phyloP scores from a whole-genome alignment of 2,113 vertebrate genomes.

The Brachyhypopomus gauderio region DNA sequence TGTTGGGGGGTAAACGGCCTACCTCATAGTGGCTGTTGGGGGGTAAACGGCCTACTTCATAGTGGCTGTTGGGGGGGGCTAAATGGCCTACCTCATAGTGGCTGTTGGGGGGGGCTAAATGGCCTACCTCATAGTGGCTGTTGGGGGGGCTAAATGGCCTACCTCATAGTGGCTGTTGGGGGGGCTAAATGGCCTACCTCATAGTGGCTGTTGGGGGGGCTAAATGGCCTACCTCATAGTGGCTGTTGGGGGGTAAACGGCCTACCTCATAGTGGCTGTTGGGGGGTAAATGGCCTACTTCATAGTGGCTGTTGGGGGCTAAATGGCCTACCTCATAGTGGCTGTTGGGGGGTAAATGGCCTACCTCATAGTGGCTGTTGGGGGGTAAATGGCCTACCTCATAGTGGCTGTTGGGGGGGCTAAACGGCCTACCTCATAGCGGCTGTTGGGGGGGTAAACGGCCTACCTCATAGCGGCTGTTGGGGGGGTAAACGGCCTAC shows the following conservation, averaged over 20 bases:
- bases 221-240: slow-evolving; percentile 93
- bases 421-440: slow-evolving; percentile 93
- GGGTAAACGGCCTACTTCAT: no score
- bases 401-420: slow-evolving; percentile 87
- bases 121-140: slow-evolving; percentile 93
- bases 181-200: no score
- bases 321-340: slow-evolving; percentile 93
- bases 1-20: no score
- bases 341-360: slow-evolving; percentile 88
- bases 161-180: slow-evolving; percentile 92
- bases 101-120: slow-evolving; percentile 88
- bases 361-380: slow-evolving; percentile 90
- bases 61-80: slow-evolving; percentile 89
- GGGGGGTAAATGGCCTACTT: no score
- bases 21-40: slow-evolving; percentile 92
- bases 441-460: slow-evolving; percentile 89
- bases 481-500: no score
- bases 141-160: no score
- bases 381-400: no score
- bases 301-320: slow-evolving; percentile 89
- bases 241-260: slow-evolving; percentile 89
- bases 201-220: slow-evolving; percentile 87
- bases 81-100: slow-evolving; percentile 93
- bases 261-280: slow-evolving; percentile 92
- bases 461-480: slow-evolving; percentile 92